phyloP scores from a whole-genome alignment of 2,113 vertebrate genomes.

The Trogon melanurus region DNA sequence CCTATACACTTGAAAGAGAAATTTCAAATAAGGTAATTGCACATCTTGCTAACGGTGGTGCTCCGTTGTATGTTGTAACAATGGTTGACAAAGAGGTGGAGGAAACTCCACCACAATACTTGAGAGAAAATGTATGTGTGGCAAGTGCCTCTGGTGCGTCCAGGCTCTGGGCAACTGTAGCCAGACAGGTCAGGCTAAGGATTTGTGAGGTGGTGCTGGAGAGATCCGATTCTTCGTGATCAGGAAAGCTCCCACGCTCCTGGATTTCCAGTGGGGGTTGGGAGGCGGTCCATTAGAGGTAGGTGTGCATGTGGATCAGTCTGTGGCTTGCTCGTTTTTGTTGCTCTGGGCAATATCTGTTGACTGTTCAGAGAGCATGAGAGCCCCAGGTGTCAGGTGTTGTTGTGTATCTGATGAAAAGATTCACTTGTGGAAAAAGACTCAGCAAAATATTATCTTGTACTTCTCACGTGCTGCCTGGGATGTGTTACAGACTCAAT shows the following conservation, averaged over 20 bases:
- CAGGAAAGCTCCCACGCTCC: not conserved
- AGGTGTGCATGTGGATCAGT: not conserved
- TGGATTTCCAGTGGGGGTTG: not conserved
- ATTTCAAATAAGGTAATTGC: constrained; percentile 8
- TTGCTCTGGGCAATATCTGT: constrained; percentile 9
- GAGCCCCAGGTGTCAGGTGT: constrained; percentile 40
- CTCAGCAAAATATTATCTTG: not conserved
- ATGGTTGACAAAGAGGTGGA: constrained; percentile 51
- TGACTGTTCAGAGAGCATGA: not conserved
- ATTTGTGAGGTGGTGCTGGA: not conserved
- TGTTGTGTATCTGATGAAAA: constrained; percentile 38
- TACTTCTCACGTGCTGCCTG: not conserved
- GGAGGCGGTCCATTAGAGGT: not conserved
- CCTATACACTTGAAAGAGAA: not conserved
- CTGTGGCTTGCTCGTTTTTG: not conserved
- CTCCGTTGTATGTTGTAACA: constrained; percentile 22
- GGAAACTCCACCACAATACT: constrained; percentile 1
- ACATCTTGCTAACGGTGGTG: constrained; percentile 3
- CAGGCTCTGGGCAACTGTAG: not conserved
- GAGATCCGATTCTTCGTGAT: not conserved
- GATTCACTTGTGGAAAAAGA: not conserved
- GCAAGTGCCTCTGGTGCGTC: not conserved
- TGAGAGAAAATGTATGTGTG: not conserved
- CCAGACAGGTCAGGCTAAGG: not conserved
- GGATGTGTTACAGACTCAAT: not conserved